phyloP scores from a whole-genome alignment of 2,888 invertebrate genomes.

The Timema podura region DNA sequence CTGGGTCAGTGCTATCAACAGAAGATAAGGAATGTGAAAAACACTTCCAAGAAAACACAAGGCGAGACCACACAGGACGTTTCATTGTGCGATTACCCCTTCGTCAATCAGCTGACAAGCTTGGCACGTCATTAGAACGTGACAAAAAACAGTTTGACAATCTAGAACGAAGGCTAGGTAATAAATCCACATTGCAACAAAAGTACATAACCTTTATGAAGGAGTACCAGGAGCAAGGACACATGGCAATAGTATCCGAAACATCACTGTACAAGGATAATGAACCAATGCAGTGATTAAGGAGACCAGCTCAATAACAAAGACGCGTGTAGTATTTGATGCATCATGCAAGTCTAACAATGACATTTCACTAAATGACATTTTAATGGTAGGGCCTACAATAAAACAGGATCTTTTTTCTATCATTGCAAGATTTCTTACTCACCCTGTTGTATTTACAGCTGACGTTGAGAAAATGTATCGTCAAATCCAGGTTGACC shows the following conservation, averaged over 20 bases:
- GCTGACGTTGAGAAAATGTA: conserved; percentile 11
- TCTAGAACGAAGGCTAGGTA: not conserved
- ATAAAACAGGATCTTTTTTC: not conserved
- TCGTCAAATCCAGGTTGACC: conserved; percentile 3
- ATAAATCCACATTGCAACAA: not conserved
- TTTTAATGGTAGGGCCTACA: not conserved
- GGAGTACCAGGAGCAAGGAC: not conserved
- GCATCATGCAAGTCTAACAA: not conserved
- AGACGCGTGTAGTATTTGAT: not conserved
- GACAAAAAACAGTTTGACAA: not conserved
- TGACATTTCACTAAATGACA: not conserved
- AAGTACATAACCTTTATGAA: not conserved
- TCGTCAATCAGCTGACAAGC: no score
- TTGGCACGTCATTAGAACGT: no score
- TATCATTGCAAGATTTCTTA: not conserved
- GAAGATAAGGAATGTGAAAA: no score
- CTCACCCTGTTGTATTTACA: not conserved
- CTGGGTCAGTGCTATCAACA: no score
- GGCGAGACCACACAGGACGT: no score
- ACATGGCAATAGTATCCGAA: not conserved
- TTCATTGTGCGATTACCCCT: no score
- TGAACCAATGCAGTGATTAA: not conserved
- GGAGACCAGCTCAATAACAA: not conserved
- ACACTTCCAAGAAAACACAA: no score
- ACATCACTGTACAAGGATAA: not conserved